A percentile compares a stretch with the other conserved stretches of the same genome.
Conservation (phyloP, 2,113 vertebrate species). For the Aegithalos caudatus region DNA sequence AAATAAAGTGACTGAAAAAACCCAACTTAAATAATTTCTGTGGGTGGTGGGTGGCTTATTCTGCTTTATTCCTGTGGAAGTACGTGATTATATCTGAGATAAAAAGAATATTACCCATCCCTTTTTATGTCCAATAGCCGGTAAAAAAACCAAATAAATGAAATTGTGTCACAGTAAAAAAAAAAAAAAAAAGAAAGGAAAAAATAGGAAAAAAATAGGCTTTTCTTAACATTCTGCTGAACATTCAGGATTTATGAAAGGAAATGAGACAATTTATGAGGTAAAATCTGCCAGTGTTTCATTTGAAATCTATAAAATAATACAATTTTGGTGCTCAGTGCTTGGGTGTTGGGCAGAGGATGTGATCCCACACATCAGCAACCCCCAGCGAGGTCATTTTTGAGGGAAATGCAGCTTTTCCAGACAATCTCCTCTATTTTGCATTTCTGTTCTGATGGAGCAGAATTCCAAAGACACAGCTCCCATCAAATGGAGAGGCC, state of each 20-base stretch:
- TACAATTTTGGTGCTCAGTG: not conserved
- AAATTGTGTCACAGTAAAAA: not conserved
- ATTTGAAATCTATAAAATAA: not conserved
- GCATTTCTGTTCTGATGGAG: not conserved
- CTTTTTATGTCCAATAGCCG: not conserved
- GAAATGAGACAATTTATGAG: not conserved
- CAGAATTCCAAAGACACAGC: not conserved
- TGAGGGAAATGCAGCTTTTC: not conserved
- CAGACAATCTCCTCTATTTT: not conserved
- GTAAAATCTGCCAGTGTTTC: not conserved
- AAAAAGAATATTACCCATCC: not conserved
- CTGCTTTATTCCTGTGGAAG: not conserved
- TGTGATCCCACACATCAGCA: not conserved
- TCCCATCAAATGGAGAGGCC: not conserved
- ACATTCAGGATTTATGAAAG: not conserved
- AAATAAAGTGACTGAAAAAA: not conserved
- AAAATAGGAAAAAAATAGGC: not conserved
- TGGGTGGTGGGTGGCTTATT: not conserved
- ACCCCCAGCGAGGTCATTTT: not conserved
- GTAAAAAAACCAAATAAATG: not conserved
- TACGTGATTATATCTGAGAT: not conserved
- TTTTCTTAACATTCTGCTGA: not conserved
- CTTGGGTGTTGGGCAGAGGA: not conserved
- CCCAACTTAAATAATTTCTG: not conserved
- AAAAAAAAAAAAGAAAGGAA: accelerated